phyloP scores from a whole-genome alignment of 2,113 vertebrate genomes.

The Periophthalmodon schlosseri region DNA sequence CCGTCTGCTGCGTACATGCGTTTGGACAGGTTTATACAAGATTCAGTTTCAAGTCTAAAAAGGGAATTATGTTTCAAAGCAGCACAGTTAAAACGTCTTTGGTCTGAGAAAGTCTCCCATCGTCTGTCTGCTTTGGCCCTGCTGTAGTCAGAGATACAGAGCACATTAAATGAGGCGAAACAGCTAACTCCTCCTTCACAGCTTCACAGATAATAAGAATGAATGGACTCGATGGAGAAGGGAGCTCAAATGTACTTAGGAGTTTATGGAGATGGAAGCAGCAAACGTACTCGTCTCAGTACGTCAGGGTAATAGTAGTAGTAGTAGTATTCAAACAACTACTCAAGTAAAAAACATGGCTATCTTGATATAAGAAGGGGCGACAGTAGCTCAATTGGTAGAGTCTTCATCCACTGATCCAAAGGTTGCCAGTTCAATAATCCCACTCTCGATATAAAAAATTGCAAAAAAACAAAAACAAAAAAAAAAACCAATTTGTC shows the following conservation, averaged over 20 bases:
- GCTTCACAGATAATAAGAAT: constrained; percentile 58
- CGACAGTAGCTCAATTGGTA: too few species aligned
- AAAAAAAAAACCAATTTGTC: too few species aligned
- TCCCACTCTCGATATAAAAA: too few species aligned
- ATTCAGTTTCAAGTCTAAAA: constrained; percentile 44
- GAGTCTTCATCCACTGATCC: too few species aligned
- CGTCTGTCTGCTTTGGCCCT: constrained; percentile 26
- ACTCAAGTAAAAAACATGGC: too few species aligned
- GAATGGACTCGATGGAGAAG: neutral
- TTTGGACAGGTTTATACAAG: constrained; percentile 55
- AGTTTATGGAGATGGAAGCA: too few species aligned
- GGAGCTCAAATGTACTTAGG: neutral
- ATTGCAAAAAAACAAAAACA: too few species aligned
- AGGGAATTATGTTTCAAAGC: constrained; percentile 38
- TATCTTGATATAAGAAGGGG: too few species aligned
- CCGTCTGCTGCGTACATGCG: constrained; percentile 43
- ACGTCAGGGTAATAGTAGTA: too few species aligned
- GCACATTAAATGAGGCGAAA: constrained; percentile 66
- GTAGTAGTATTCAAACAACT: too few species aligned
- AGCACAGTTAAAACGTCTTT: constrained; percentile 41
- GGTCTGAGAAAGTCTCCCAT: constrained; percentile 27
- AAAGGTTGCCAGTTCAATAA: too few species aligned
- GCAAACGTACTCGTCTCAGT: too few species aligned
- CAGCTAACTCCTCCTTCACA: constrained; percentile 44
- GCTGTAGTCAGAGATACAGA: constrained; percentile 51